Evolutionary conservation across 1,140 invertebrate genomes (phyloP).

Genomic region (Eurosta solidaginis): DNA sequence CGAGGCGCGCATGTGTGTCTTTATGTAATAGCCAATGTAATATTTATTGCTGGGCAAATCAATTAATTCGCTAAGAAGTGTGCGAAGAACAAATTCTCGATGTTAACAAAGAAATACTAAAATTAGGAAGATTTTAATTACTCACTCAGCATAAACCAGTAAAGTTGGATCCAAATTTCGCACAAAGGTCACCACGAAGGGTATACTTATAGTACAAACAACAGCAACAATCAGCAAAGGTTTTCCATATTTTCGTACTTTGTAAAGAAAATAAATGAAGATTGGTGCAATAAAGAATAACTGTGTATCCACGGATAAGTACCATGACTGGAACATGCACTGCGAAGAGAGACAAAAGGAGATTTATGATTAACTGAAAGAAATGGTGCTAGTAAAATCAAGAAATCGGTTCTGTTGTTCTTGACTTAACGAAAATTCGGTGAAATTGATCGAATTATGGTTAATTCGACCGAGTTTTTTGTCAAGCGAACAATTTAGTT

Average conservation of each 20-base stretch:
- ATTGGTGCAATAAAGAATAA: constrained; percentile 76
- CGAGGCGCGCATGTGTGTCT: constrained; percentile 72
- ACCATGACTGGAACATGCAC: constrained; percentile 91
- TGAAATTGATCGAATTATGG: too few species aligned
- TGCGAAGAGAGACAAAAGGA: constrained; percentile 57
- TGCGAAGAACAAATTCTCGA: neutral
- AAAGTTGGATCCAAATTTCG: constrained; percentile 68
- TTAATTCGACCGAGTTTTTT: too few species aligned
- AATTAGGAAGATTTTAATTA: constrained; percentile 36
- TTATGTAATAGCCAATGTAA: constrained; percentile 69
- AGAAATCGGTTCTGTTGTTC: too few species aligned
- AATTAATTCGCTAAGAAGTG: constrained; percentile 62
- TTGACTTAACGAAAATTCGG: too few species aligned
- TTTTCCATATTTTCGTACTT: constrained; percentile 65
- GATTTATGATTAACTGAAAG: too few species aligned
- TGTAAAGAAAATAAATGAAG: constrained; percentile 70
- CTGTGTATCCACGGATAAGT: constrained; percentile 81
- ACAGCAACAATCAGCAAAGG: constrained; percentile 62
- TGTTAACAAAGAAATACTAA: neutral
- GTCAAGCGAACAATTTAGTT: too few species aligned
- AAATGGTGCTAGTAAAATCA: too few species aligned
- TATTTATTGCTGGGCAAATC: constrained; percentile 68
- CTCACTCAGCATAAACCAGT: constrained; percentile 69
- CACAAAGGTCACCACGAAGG: constrained; percentile 66
- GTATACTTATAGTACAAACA: constrained; percentile 63